Evolutionary conservation across 2,888 invertebrate species (phyloP).

Genomic region (Gryllus longicercus): DNA sequence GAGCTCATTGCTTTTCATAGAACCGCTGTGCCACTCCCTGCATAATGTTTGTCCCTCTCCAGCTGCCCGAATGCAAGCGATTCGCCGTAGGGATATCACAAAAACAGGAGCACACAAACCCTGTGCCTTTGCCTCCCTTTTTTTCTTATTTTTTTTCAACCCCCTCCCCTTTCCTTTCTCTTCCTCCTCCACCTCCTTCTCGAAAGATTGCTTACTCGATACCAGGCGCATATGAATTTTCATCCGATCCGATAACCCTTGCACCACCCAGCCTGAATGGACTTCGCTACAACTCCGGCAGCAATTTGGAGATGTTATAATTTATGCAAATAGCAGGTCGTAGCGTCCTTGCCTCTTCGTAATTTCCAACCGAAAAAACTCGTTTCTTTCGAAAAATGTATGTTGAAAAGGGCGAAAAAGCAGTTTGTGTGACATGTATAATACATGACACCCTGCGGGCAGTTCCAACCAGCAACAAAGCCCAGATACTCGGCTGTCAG

Average conservation of each 20-base stretch:
- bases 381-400: constrained; percentile 17
- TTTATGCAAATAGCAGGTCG: constrained; percentile 10
- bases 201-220: constrained; percentile 5
- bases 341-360: background rate
- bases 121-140: background rate
- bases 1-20: constrained; percentile 11
- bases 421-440: constrained; percentile 11
- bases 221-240: constrained; percentile 11
- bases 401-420: constrained; percentile 11
- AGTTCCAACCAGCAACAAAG: background rate
- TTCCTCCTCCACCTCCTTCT: background rate
- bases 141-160: background rate
- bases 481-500: background rate
- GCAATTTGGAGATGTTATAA: constrained; percentile 17
- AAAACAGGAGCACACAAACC: background rate
- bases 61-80: background rate
- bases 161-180: background rate
- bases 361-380: constrained; percentile 17
- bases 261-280: constrained; percentile 3
- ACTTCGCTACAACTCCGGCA: constrained; percentile 2
- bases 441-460: background rate
- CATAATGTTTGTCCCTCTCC: constrained; percentile 11
- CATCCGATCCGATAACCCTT: constrained; percentile 17
- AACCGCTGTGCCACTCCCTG: background rate
- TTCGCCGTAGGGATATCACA: background rate